Evolutionary conservation across 2,888 invertebrate genomes (phyloP).

Genomic region (Cylindroiulus punctatus): DNA sequence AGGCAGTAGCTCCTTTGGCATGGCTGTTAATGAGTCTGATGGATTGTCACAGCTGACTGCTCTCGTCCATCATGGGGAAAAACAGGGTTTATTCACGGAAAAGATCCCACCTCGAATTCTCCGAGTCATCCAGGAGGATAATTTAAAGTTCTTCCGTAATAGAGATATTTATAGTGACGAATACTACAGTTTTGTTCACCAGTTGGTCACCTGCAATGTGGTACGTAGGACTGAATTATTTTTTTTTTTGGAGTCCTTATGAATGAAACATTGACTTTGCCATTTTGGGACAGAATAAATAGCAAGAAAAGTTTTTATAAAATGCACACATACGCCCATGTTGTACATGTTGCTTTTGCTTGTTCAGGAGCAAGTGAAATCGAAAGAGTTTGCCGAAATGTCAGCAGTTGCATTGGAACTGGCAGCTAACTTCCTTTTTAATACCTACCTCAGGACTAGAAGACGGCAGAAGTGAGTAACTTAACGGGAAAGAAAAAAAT

Average conservation of each 20-base stretch:
- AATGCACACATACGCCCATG: not conserved
- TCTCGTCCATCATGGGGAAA: conserved; percentile 68
- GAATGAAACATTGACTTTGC: no score
- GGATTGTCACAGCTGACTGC: conserved; percentile 68
- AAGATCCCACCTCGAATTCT: conserved; percentile 66
- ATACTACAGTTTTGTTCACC: conserved; percentile 67
- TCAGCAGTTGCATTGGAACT: conserved; percentile 61
- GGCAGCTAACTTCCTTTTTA: conserved; percentile 66
- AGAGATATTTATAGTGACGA: conserved; percentile 67
- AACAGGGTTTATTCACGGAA: conserved; percentile 66
- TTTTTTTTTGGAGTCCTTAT: not conserved
- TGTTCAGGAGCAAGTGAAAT: conserved; percentile 63
- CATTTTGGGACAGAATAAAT: no score
- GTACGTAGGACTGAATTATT: conserved; percentile 59
- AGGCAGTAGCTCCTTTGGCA: conserved; percentile 5
- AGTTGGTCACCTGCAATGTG: conserved; percentile 62
- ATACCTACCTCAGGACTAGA: conserved; percentile 67
- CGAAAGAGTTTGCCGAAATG: conserved; percentile 56
- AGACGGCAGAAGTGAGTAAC: conserved; percentile 58
- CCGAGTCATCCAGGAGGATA: conserved; percentile 67
- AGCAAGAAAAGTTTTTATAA: conserved; percentile 8
- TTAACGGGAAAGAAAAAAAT: not conserved
- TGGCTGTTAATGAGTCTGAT: conserved; percentile 61
- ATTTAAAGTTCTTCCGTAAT: conserved; percentile 68
- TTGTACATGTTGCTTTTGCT: conserved; percentile 49